Conservation (phyloP, 2,888 invertebrate species). For the Oscheius myriophilus region DNA sequence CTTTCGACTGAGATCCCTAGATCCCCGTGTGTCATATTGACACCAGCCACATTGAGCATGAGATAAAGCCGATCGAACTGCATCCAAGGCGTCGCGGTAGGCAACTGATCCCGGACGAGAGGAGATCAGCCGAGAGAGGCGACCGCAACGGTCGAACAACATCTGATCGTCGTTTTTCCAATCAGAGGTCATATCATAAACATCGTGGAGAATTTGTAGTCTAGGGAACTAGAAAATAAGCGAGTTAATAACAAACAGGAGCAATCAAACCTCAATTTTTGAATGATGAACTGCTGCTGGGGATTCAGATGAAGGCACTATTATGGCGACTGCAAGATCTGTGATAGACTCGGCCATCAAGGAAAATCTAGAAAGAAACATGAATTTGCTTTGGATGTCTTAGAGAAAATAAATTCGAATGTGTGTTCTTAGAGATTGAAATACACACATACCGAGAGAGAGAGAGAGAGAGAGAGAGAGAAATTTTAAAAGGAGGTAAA, state of each 20-base stretch:
- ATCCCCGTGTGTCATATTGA: slow-evolving; percentile 36
- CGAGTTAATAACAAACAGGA: no score
- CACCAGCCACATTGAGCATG: slow-evolving; percentile 47
- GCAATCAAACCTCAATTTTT: slow-evolving; percentile 25
- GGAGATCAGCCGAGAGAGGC: slow-evolving; percentile 33
- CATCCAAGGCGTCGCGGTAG: slow-evolving; percentile 27
- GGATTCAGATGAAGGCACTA: slow-evolving; percentile 40
- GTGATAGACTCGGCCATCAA: slow-evolving; percentile 27
- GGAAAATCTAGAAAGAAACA: slow-evolving; percentile 10
- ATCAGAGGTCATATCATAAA: slow-evolving; percentile 24
- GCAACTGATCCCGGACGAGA: slow-evolving; percentile 8
- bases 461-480: no score
- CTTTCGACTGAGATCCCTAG: slow-evolving; percentile 22
- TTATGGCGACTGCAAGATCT: slow-evolving; percentile 30
- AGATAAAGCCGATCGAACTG: slow-evolving; percentile 21
- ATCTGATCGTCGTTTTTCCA: slow-evolving; percentile 36
- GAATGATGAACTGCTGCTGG: slow-evolving; percentile 32
- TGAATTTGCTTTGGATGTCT: neutral
- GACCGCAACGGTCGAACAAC: slow-evolving; percentile 45
- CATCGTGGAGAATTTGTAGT: slow-evolving; percentile 38
- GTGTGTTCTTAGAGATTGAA: no score
- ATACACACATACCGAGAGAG: no score
- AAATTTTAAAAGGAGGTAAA: no score
- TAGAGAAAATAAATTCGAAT: no score
- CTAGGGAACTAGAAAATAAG: slow-evolving; percentile 39